phyloP scores from a whole-genome alignment of 2,797 vertebrate species.

The Sebastes jordani region DNA sequence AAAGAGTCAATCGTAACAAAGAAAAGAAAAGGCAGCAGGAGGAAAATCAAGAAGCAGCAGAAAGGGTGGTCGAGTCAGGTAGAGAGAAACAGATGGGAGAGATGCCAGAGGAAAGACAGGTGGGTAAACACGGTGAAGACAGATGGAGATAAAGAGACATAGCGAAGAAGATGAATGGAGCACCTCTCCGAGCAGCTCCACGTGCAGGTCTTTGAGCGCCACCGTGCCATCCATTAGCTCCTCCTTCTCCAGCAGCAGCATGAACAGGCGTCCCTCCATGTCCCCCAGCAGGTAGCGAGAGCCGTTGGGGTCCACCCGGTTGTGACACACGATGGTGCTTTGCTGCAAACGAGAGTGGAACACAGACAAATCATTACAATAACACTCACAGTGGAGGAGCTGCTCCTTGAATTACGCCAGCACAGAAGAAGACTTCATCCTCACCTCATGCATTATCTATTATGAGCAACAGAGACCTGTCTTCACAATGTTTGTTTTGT shows the following conservation, averaged over 20 bases:
- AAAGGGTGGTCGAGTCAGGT: not conserved
- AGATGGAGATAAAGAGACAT: not conserved
- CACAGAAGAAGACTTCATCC: not conserved
- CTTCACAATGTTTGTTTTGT: not conserved
- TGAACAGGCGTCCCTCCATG: conserved; percentile 98
- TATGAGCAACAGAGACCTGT: not conserved
- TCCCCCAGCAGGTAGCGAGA: conserved; percentile 96
- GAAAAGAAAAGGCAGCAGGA: not conserved
- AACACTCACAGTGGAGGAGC: not conserved
- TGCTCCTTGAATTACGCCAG: not conserved
- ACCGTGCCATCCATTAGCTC: conserved; percentile 97
- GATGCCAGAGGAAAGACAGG: conserved; percentile 26
- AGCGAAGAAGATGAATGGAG: conserved; percentile 1
- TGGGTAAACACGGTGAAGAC: conserved; percentile 18
- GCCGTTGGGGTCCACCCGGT: conserved; percentile 96
- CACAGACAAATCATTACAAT: not conserved
- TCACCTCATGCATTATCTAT: conserved; percentile 14
- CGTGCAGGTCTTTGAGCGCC: conserved; percentile 93
- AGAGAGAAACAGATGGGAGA: conserved; percentile 13
- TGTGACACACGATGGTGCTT: conserved; percentile 98
- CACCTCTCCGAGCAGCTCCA: conserved; percentile 97
- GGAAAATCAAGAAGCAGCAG: conserved; percentile 27
- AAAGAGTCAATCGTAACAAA: conserved; percentile 41
- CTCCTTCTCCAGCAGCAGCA: conserved; percentile 98
- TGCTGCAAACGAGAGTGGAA: conserved; percentile 81